Evolutionary conservation across 2,888 invertebrate genomes (phyloP).

Genomic region (Drosophila mimica): DNA sequence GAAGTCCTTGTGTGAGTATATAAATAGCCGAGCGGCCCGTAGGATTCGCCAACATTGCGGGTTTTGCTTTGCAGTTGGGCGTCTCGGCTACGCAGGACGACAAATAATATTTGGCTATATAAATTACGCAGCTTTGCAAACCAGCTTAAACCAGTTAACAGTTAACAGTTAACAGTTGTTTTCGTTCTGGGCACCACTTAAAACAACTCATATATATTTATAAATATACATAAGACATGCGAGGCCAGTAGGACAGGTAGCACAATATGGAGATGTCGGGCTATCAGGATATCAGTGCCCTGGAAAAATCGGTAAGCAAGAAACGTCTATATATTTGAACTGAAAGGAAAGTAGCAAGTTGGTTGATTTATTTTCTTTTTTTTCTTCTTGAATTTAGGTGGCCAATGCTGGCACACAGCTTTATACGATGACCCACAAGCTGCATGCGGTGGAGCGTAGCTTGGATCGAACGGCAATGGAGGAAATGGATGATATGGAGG

Average conservation of each 20-base stretch:
- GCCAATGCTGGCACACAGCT: slow-evolving; percentile 90
- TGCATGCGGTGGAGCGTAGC: slow-evolving; percentile 89
- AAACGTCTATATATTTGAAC: neutral
- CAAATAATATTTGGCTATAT: neutral
- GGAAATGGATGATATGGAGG: slow-evolving; percentile 87
- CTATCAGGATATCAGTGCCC: slow-evolving; percentile 81
- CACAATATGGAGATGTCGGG: slow-evolving; percentile 66
- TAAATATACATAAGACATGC: slow-evolving; percentile 30
- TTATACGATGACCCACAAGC: slow-evolving; percentile 90
- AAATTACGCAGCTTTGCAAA: neutral
- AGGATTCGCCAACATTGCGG: slow-evolving; percentile 60
- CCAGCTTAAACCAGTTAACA: neutral
- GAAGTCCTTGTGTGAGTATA: slow-evolving; percentile 40
- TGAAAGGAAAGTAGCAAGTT: neutral
- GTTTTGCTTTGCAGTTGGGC: slow-evolving; percentile 39
- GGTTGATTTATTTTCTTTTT: neutral
- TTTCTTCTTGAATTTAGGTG: slow-evolving; percentile 86
- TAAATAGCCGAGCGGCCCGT: slow-evolving; percentile 69
- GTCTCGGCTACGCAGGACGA: slow-evolving; percentile 27
- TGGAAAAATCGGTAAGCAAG: slow-evolving; percentile 81
- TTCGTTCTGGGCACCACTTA: neutral
- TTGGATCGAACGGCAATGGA: slow-evolving; percentile 79
- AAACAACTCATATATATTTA: neutral
- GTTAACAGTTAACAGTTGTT: slow-evolving; percentile 15
- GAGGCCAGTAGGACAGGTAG: slow-evolving; percentile 20